Conservation (phyloP, 1,140 invertebrate genomes). For the Cydia strobilella region DNA sequence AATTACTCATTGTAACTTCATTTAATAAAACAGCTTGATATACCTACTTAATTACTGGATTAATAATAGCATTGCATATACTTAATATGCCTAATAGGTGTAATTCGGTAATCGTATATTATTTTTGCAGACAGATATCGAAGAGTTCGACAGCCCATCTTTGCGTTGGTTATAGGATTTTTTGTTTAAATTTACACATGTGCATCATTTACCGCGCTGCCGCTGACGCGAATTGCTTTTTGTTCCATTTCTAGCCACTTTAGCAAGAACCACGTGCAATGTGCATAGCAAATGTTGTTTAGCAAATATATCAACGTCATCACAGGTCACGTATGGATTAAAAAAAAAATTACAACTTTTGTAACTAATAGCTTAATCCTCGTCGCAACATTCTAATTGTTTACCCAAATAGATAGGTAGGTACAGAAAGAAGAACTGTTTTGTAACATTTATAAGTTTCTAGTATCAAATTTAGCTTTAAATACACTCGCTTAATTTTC, state of each 20-base stretch:
- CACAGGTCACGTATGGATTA: background rate
- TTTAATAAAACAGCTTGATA: too few relatives aligned
- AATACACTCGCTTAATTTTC: too few relatives aligned
- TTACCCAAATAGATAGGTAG: too few relatives aligned
- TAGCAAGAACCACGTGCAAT: background rate
- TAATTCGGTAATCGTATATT: background rate
- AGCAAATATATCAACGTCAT: constrained; percentile 18
- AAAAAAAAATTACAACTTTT: background rate
- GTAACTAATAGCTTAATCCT: too few relatives aligned
- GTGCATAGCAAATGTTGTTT: background rate
- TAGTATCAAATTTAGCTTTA: too few relatives aligned
- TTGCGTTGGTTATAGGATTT: background rate
- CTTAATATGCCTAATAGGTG: background rate
- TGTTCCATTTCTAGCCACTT: constrained; percentile 16
- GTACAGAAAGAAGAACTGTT: too few relatives aligned
- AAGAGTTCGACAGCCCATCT: background rate
- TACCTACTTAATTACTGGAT: too few relatives aligned
- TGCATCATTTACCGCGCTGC: constrained; percentile 14
- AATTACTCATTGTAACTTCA: too few relatives aligned
- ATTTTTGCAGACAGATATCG: background rate
- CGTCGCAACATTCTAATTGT: too few relatives aligned
- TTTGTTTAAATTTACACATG: constrained; percentile 9
- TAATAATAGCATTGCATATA: too few relatives aligned
- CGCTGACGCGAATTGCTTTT: constrained; percentile 19
- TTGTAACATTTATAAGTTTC: too few relatives aligned